Base-by-base conservation (phyloP, 1,140 invertebrate species). In the Maconellicoccus hirsutus region DNA sequence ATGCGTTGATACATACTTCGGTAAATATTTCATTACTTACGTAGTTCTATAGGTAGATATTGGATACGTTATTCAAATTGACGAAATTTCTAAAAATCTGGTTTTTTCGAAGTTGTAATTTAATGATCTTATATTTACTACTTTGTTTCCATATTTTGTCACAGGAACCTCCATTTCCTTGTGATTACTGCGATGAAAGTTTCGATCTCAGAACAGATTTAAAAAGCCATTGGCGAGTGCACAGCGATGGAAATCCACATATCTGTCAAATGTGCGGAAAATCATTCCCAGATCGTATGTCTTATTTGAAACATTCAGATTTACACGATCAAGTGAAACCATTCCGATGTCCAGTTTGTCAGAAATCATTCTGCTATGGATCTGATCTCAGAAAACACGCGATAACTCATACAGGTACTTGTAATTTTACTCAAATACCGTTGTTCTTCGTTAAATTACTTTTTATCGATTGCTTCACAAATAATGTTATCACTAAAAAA, bases 271-370 rank as follows among this genome's bases (percentile, higher is more conserved):
- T 83, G 59, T 88, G 85, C 69, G 81, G 81, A 14, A 81, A 82
- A 71, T 78, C 80, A 1, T 86, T 84, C 74, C 74, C 78, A 1
- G 80, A 81, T 8, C 79, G 79, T 59, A 80, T 84, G 52, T 76
- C 82, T 16, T 75, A 83, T 61, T 75, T 81, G 10, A 78, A 82
- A 25, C 85, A 87, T 73, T 81, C 85, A 75, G 81, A 79, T 38
- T 78, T 78, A 16, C 84, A 85, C 69, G 83, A 82, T 0, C 82
- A 85, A 1, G 86, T 87, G 77, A 79, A 85, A 42, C 86, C 86
- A 1, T 83, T 79, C 70, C 73, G 73, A 3, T 84, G 83, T 71
- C 74, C 78, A 27, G 72, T 79, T 22, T 84, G 82, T 74, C 69
- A 71, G 12, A 76, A 75, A 72, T 74, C 75, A 10, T 76, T 76